These are phyloP conservation scores for Muschampia plurimacula DNA, from an alignment of 2,888 invertebrate species.

Conservation along the genomic window DNA sequence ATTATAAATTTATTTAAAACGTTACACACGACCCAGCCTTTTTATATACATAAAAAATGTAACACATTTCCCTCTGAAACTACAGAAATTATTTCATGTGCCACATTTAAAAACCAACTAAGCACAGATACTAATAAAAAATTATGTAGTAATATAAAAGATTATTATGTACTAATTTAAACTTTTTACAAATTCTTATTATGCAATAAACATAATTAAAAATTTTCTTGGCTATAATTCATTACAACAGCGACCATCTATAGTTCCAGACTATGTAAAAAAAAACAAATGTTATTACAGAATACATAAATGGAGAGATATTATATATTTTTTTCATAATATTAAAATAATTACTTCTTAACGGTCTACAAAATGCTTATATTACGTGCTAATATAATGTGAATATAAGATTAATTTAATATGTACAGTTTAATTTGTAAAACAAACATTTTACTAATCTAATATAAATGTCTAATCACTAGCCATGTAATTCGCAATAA, in stretches of 20 bases:
- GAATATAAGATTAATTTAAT: slow-evolving; percentile 56
- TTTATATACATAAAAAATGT: slow-evolving; percentile 39
- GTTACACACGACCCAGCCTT: slow-evolving; percentile 78
- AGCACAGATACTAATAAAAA: background rate
- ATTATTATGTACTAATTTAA: background rate
- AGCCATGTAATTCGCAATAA: slow-evolving; percentile 82
- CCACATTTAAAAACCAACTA: background rate
- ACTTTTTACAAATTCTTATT: background rate
- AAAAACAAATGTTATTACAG: slow-evolving; percentile 16
- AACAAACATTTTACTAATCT: slow-evolving; percentile 64
- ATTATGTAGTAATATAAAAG: background rate
- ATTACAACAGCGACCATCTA: slow-evolving; percentile 1
- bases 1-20: slow-evolving; percentile 45
- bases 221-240: background rate
- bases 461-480: slow-evolving; percentile 83
- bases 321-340: slow-evolving; percentile 22
- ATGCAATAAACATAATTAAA: background rate
- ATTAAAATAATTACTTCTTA: slow-evolving; percentile 32
- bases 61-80: slow-evolving; percentile 32
- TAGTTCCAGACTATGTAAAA: slow-evolving; percentile 21
- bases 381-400: slow-evolving; percentile 47
- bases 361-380: slow-evolving; percentile 37
- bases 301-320: slow-evolving; percentile 25
- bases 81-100: slow-evolving; percentile 33
- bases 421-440: slow-evolving; percentile 71